Evolutionary conservation across 1,140 invertebrate genomes (phyloP), one percentile per base, ranked within the genome.

Genomic region (Maniola jurtina): DNA sequence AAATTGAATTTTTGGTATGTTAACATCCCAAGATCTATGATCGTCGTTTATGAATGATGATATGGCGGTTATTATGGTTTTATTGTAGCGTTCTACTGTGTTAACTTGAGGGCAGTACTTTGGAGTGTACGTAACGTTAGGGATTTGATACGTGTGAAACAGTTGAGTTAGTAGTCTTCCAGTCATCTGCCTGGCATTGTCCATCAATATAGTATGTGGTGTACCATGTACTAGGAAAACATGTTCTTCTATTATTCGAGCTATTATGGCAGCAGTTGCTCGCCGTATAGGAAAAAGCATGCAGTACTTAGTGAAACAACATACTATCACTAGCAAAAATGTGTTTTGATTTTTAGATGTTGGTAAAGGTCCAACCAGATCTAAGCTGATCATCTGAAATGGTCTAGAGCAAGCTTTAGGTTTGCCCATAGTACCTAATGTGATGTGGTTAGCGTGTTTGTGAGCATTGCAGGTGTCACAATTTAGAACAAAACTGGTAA

Each of bases 121-220:
- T 4, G 58, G 58, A 35, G 64, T 66, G 38, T 33, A 66, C 45
- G 11, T 36, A 52, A 77, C 64, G 6, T 77, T 74, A 33, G 75
- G 63, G 6, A 73, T 42, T 2, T 62, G 70, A 45, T 77, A 77
- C 10, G 48, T 62, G 14, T 38, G 45, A 59, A 73, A 72, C 3
- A 66, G 50, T 9, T 35, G 11, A 16, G 54, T 34, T 8, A 60
- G 47, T 0, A 61, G 16, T 34, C 57, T 58, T 34, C 81, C 78
- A 38, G 67, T 72, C 64, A 92, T 92, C 61, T 92, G 84, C 6
- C 70, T 77, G 0, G 87, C 91, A 64, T 91, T 90, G 60, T 93
- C 90, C 15, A 86, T 73, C 0, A 88, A 54, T 0, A 89, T 61
- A 0, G 72, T 74, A 42, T 71, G 55, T 0, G 86, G 86, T 9